Percentiles rank a stretch among this genome's conserved stretches.
Evolutionary conservation across 2,113 vertebrate species (phyloP).

Genomic region (Callocephalon fimbriatum): DNA sequence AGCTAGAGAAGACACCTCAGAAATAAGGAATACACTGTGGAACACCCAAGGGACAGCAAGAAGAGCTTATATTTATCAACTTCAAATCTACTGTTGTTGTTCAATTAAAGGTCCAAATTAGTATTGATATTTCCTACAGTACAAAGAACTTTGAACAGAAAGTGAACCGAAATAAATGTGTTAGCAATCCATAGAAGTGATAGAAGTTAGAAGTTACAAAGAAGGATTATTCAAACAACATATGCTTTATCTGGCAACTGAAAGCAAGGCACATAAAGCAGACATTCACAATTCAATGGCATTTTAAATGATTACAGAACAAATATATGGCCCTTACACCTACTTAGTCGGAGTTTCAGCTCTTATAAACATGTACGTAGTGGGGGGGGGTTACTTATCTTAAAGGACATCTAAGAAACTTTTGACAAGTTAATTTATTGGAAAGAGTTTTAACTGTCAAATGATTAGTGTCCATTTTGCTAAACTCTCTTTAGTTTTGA

Average conservation of each 20-base stretch:
- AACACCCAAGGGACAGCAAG: slow-evolving; percentile 48
- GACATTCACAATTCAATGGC: background rate
- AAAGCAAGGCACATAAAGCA: background rate
- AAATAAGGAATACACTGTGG: slow-evolving; percentile 30
- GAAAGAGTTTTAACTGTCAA: background rate
- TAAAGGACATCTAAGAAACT: background rate
- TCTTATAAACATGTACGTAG: background rate
- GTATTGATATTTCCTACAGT: slow-evolving; percentile 49
- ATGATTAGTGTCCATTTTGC: background rate
- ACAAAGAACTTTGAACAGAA: slow-evolving; percentile 48
- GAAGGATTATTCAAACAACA: slow-evolving; percentile 47
- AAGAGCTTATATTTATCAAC: slow-evolving; percentile 61
- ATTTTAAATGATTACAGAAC: background rate
- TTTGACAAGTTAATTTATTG: background rate
- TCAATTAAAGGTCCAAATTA: slow-evolving; percentile 70
- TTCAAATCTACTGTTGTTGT: slow-evolving; percentile 52
- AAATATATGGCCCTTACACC: background rate
- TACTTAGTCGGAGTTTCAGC: background rate
- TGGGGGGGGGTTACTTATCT: background rate
- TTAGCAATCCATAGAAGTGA: slow-evolving; percentile 47
- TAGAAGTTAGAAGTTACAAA: slow-evolving; percentile 53
- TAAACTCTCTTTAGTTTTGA: background rate
- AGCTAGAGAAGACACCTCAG: slow-evolving; percentile 42
- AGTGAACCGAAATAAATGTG: slow-evolving; percentile 67
- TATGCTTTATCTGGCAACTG: background rate